Conservation (phyloP, 2,888 invertebrate species). For the Epistrophe grossulariae region DNA sequence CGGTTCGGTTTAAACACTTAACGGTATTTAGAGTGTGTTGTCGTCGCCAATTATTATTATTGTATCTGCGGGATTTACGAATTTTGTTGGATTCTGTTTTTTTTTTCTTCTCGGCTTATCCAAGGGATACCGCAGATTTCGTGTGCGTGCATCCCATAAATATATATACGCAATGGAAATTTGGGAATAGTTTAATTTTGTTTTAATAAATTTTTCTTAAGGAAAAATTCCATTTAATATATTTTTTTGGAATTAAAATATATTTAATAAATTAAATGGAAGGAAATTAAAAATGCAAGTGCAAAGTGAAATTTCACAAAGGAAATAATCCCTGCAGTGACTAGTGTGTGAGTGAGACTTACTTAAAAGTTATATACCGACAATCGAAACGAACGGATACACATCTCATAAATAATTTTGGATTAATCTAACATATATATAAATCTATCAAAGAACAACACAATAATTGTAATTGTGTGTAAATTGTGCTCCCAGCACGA, state of each 20-base stretch:
- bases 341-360: conserved; percentile 63
- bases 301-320: conserved; percentile 21
- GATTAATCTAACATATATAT: conserved; percentile 50
- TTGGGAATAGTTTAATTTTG: conserved; percentile 44
- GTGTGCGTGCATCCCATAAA: conserved; percentile 39
- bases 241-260: conserved; percentile 1
- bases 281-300: conserved; percentile 42
- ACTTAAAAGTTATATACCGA: not conserved
- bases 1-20: conserved; percentile 58
- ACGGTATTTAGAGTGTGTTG: conserved; percentile 2
- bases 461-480: conserved; percentile 60
- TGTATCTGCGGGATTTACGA: conserved; percentile 49
- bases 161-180: conserved; percentile 52
- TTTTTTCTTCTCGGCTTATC: not conserved
- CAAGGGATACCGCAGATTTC: conserved; percentile 24
- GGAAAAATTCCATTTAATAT: not conserved
- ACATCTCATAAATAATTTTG: conserved; percentile 49
- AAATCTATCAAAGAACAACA: conserved; percentile 41
- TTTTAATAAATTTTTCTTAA: conserved; percentile 1
- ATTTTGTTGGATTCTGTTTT: conserved; percentile 35
- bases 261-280: conserved; percentile 33
- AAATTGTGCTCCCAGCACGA: conserved; percentile 52
- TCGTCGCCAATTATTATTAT: not conserved
- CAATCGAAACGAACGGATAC: conserved; percentile 55
- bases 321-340: conserved; percentile 20